Percentiles rank a stretch among this genome's conserved stretches.
Evolutionary conservation across 2,113 vertebrate genomes (phyloP).

Genomic region (Urocynchramus pylzowi): DNA sequence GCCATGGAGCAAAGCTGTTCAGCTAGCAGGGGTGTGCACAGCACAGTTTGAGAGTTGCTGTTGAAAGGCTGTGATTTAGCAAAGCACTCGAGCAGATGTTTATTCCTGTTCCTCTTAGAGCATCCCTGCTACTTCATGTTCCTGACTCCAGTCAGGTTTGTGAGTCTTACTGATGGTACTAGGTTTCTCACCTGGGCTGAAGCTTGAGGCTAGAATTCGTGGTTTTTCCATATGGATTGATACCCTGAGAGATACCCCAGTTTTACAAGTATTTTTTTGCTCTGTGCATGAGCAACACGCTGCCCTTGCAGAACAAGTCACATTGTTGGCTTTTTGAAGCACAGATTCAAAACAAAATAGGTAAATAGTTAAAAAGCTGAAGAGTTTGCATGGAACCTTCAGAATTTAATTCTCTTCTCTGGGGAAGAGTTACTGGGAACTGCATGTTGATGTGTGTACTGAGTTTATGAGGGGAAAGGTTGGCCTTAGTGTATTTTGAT

Average conservation of each 20-base stretch:
- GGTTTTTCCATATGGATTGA: background rate
- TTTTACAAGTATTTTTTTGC: background rate
- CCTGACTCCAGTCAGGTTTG: background rate
- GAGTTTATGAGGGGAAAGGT: background rate
- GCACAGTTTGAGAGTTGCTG: background rate
- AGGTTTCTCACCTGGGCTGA: background rate
- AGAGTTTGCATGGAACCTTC: background rate
- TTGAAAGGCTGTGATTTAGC: background rate
- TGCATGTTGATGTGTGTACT: background rate
- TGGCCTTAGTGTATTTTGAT: background rate
- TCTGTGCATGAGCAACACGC: background rate
- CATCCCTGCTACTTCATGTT: background rate
- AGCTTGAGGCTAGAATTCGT: background rate
- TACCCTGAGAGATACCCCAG: background rate
- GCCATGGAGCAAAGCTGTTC: background rate
- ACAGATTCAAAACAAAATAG: background rate
- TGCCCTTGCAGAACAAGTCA: background rate
- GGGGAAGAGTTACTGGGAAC: background rate
- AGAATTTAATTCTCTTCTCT: background rate
- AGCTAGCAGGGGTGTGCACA: background rate
- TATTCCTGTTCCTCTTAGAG: background rate
- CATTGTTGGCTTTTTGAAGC: background rate
- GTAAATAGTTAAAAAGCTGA: background rate
- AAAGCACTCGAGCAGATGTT: background rate
- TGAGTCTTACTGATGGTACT: background rate